Percentiles rank a stretch among this genome's conserved stretches.
Evolutionary conservation across 2,797 vertebrate genomes (phyloP).

Genomic region (Pseudochromis fuscus): DNA sequence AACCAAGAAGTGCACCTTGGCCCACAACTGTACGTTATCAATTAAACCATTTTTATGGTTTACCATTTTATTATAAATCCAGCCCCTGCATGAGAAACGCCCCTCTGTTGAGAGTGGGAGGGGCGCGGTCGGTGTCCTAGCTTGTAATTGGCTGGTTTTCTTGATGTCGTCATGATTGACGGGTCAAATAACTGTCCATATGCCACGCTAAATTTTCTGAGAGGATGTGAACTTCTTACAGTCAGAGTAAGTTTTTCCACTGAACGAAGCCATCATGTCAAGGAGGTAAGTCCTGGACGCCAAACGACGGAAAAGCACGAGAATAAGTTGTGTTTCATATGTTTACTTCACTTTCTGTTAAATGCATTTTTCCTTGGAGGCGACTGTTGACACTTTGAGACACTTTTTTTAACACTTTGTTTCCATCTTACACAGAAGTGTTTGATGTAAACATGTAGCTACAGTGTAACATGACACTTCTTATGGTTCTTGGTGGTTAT

Average conservation of each 20-base stretch:
- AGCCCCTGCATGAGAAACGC: neutral
- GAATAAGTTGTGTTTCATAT: fast-evolving
- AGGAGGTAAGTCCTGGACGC: conserved; percentile 50
- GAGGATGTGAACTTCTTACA: conserved; percentile 9
- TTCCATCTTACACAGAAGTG: neutral
- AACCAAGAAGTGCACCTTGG: no score
- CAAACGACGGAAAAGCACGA: fast-evolving
- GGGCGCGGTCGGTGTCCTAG: fast-evolving
- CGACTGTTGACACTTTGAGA: neutral
- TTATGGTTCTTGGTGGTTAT: neutral
- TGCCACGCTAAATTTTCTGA: neutral
- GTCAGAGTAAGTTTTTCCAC: neutral
- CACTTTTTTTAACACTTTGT: neutral
- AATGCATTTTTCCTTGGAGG: neutral
- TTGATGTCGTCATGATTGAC: conserved; percentile 41
- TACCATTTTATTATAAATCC: neutral
- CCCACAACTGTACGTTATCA: no score
- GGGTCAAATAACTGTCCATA: conserved; percentile 3
- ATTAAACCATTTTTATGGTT: no score
- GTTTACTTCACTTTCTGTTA: neutral
- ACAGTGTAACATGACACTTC: neutral
- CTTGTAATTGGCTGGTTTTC: conserved; percentile 51
- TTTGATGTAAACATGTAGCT: conserved; percentile 19
- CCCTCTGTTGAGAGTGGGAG: neutral
- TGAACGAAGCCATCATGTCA: conserved; percentile 63